Evolutionary conservation across 2,888 invertebrate species (phyloP).

Genomic region (Ischnus inquisitorius): DNA sequence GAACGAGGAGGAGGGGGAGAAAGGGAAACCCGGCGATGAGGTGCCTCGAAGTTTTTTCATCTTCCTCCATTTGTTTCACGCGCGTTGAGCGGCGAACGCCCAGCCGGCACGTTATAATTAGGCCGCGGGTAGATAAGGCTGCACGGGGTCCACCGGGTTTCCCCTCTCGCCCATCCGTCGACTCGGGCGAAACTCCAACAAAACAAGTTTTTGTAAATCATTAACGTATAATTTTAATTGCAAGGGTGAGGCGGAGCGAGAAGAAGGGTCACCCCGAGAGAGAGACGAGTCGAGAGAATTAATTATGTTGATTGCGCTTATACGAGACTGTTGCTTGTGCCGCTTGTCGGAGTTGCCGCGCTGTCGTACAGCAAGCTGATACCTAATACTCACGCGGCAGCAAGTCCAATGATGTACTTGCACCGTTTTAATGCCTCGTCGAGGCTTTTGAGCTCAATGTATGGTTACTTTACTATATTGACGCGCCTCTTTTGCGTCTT

Average conservation of each 20-base stretch:
- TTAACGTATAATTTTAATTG: constrained; percentile 83
- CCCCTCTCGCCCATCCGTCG: constrained; percentile 27
- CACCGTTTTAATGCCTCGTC: background rate
- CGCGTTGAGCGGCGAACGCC: constrained; percentile 53
- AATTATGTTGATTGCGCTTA: constrained; percentile 72
- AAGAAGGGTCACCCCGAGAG: constrained; percentile 20
- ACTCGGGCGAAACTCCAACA: constrained; percentile 73
- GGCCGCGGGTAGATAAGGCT: constrained; percentile 77
- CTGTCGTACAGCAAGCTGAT: constrained; percentile 8
- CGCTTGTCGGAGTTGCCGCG: constrained; percentile 1
- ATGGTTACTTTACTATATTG: background rate
- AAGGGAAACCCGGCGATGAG: constrained; percentile 37
- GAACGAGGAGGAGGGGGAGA: constrained; percentile 38
- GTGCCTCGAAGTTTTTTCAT: constrained; percentile 69
- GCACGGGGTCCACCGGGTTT: constrained; percentile 59
- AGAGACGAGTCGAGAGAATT: constrained; percentile 63
- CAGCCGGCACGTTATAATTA: constrained; percentile 79
- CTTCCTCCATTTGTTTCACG: constrained; percentile 72
- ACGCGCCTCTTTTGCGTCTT: background rate
- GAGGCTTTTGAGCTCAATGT: background rate
- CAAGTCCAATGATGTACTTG: background rate
- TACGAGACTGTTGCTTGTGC: constrained; percentile 62
- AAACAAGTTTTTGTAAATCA: constrained; percentile 83
- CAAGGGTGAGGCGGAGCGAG: constrained; percentile 27
- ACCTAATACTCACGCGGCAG: background rate